Conservation (phyloP, 2,888 invertebrate species). For the Melieria crassipennis region DNA sequence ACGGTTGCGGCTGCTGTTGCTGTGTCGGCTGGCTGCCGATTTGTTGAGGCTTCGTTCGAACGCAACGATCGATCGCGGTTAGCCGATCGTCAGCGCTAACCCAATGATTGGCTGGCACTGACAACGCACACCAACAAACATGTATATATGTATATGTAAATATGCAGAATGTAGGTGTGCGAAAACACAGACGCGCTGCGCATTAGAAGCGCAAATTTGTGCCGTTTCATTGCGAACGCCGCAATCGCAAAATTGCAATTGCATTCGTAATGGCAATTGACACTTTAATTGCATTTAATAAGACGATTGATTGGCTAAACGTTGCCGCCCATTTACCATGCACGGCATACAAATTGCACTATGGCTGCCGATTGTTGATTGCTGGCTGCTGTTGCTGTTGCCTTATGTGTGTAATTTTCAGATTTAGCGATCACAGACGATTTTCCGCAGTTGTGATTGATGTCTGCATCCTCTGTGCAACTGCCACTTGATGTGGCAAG, state of each 20-base stretch:
- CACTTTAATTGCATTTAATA: constrained; percentile 59
- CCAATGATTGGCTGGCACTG: constrained; percentile 13
- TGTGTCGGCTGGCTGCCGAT: constrained; percentile 4
- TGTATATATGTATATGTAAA: not conserved
- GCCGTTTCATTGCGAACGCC: not conserved
- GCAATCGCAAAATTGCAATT: constrained; percentile 13
- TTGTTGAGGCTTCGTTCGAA: constrained; percentile 22
- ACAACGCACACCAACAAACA: not conserved
- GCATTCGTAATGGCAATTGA: constrained; percentile 50
- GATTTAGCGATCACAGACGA: too few species aligned
- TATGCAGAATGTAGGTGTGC: too few species aligned
- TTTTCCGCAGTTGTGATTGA: too few species aligned
- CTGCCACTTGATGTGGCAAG: too few species aligned
- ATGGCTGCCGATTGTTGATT: not conserved
- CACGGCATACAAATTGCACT: constrained; percentile 16
- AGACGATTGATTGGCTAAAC: constrained; percentile 53
- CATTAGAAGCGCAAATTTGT: constrained; percentile 6
- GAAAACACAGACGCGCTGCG: not conserved
- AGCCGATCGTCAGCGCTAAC: constrained; percentile 6
- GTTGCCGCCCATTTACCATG: constrained; percentile 32
- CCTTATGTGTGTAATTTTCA: too few species aligned
- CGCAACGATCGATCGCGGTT: constrained; percentile 14
- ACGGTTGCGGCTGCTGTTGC: constrained; percentile 33
- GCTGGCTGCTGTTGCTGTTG: not conserved
- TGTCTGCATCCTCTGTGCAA: too few species aligned